Percentiles rank a stretch among this genome's conserved stretches.
These are phyloP conservation scores for Acronicta leporina DNA, from an alignment of 2,888 invertebrate species.

Conservation along the genomic window DNA sequence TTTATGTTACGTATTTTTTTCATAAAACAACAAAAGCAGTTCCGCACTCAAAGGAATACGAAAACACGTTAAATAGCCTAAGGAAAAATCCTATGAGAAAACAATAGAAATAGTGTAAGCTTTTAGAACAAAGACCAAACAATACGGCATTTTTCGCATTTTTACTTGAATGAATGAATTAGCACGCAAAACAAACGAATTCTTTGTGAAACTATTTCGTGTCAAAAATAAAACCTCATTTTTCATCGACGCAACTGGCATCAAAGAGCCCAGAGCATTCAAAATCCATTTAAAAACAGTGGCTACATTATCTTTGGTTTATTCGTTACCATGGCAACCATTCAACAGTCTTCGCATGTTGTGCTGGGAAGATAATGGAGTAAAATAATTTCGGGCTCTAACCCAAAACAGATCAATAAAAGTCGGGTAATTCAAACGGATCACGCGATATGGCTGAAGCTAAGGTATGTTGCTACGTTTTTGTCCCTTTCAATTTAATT, in stretches of 20 bases:
- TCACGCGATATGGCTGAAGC: slow-evolving; percentile 84
- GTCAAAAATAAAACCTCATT: slow-evolving; percentile 21
- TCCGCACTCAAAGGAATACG: not conserved
- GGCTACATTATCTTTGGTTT: slow-evolving; percentile 50
- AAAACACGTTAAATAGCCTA: too few species aligned
- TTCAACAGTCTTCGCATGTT: slow-evolving; percentile 74
- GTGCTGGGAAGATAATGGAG: slow-evolving; percentile 76
- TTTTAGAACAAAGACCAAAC: not conserved
- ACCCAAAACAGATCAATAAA: slow-evolving; percentile 83
- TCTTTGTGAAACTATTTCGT: not conserved
- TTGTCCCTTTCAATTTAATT: slow-evolving; percentile 78
- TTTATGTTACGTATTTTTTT: not conserved
- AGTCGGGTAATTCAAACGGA: slow-evolving; percentile 76
- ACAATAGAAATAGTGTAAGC: not conserved
- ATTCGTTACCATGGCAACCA: slow-evolving; percentile 72
- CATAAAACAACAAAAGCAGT: not conserved
- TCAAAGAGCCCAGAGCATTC: slow-evolving; percentile 56
- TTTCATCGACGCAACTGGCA: slow-evolving; percentile 29
- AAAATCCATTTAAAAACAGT: slow-evolving; percentile 52
- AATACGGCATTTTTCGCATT: not conserved
- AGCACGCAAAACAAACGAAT: not conserved
- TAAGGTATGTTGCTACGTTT: slow-evolving; percentile 73
- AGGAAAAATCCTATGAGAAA: not conserved
- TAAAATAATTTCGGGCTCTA: slow-evolving; percentile 81
- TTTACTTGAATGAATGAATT: not conserved